Conservation (phyloP, 2,888 invertebrate species). For the Leucophora obtusa region DNA sequence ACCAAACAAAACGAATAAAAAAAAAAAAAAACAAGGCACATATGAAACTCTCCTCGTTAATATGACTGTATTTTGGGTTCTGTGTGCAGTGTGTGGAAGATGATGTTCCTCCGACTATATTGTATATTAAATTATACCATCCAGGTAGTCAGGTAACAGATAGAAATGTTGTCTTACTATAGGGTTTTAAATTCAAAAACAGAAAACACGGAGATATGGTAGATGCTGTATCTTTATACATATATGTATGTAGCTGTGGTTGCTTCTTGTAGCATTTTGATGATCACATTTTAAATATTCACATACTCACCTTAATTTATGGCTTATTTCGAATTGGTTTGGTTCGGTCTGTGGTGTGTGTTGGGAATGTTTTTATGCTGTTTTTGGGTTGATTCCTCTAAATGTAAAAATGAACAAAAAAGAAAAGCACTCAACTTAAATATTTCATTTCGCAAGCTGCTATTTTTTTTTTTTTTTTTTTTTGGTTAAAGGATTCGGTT, state of each 20-base stretch:
- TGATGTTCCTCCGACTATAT: slow-evolving; percentile 13
- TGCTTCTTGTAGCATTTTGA: background rate
- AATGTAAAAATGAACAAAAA: slow-evolving; percentile 12
- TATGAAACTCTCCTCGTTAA: background rate
- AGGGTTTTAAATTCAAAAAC: slow-evolving; percentile 22
- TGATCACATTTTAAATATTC: slow-evolving; percentile 61
- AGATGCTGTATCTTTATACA: slow-evolving; percentile 7
- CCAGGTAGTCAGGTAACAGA: slow-evolving; percentile 51
- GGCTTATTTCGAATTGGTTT: slow-evolving; percentile 63
- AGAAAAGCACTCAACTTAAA: slow-evolving; percentile 45
- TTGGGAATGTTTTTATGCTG: background rate
- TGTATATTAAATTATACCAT: slow-evolving; percentile 59
- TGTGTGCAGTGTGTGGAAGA: slow-evolving; percentile 7
- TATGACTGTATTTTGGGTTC: background rate
- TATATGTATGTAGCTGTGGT: slow-evolving; percentile 7
- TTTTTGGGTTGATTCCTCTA: slow-evolving; percentile 9
- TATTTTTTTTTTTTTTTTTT: background rate
- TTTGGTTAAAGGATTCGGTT: slow-evolving; percentile 32
- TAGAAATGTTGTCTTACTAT: slow-evolving; percentile 52
- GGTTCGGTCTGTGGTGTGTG: slow-evolving; percentile 14
- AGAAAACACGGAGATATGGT: slow-evolving; percentile 4
- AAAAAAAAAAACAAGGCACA: background rate
- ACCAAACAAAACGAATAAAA: background rate
- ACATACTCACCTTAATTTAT: slow-evolving; percentile 64
- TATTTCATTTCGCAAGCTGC: slow-evolving; percentile 48